These are phyloP conservation scores for Alfaro cultratus DNA, from an alignment of 2,797 vertebrate genomes.

Conservation along the genomic window DNA sequence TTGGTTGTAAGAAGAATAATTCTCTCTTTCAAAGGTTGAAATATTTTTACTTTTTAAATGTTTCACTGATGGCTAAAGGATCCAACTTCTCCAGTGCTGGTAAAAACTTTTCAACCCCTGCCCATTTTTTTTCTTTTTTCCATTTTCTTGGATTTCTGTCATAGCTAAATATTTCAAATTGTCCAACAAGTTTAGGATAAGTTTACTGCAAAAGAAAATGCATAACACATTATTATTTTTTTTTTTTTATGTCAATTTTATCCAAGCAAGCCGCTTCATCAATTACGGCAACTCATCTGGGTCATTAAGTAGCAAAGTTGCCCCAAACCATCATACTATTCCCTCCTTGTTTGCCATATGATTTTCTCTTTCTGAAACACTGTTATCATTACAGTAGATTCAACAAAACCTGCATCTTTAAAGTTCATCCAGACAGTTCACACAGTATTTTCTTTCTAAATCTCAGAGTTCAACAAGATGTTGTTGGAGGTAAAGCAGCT, in stretches of 20 bases:
- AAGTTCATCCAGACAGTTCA: not conserved
- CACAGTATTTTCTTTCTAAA: not conserved
- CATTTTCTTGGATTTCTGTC: not conserved
- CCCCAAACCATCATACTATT: not conserved
- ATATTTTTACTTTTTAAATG: not conserved
- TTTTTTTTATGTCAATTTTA: not conserved
- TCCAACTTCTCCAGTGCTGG: not conserved
- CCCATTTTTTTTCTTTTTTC: not conserved
- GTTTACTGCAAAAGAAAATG: no score
- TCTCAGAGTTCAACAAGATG: not conserved
- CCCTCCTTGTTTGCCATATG: not conserved
- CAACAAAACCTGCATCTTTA: not conserved
- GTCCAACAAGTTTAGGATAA: not conserved
- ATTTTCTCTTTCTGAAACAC: not conserved
- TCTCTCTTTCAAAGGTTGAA: not conserved
- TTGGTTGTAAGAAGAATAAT: not conserved
- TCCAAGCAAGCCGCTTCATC: no score
- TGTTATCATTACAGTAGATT: not conserved
- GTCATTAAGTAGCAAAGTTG: no score
- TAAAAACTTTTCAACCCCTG: not conserved
- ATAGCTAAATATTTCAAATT: not conserved
- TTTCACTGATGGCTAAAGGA: not conserved
- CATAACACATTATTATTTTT: no score
- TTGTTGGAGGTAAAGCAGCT: not conserved
- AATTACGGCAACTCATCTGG: no score